Percentiles rank a stretch among this genome's conserved stretches.
Conservation (phyloP, 1,140 invertebrate species). For the Trichonephila clavipes region DNA sequence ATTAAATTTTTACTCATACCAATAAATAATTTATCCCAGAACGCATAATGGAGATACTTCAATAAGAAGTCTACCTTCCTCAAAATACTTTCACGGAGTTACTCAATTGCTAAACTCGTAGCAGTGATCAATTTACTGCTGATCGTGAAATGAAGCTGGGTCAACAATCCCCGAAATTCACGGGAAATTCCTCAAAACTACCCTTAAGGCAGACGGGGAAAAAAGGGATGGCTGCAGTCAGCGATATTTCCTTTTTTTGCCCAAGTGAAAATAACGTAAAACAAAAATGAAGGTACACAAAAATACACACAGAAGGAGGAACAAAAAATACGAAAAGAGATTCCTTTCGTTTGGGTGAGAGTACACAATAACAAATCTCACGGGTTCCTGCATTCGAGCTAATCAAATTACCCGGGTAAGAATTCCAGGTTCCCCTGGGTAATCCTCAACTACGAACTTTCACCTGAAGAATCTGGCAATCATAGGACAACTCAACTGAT, state of each 20-base stretch:
- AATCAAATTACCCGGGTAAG: slow-evolving; percentile 54
- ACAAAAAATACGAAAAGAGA: slow-evolving; percentile 35
- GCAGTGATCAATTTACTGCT: neutral
- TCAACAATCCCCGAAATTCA: slow-evolving; percentile 1
- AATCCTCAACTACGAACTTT: slow-evolving; percentile 39
- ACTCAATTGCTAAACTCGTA: neutral
- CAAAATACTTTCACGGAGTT: neutral
- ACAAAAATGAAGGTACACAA: slow-evolving; percentile 45
- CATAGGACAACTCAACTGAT: slow-evolving; percentile 40
- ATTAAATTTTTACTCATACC: no score
- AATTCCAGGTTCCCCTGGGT: slow-evolving; percentile 51
- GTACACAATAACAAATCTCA: slow-evolving; percentile 55
- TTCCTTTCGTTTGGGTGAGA: slow-evolving; percentile 47
- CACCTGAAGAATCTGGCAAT: slow-evolving; percentile 47
- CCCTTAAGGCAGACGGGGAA: neutral
- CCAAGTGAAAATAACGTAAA: neutral
- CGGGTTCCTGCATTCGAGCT: slow-evolving; percentile 47
- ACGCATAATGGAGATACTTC: neutral
- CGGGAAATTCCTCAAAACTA: slow-evolving; percentile 24
- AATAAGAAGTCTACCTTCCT: neutral
- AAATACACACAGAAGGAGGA: neutral
- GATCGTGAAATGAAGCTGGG: neutral
- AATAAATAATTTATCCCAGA: neutral
- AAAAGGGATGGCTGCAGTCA: slow-evolving; percentile 20
- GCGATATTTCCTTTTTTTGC: slow-evolving; percentile 47